These are phyloP conservation scores for Lamellibrachia satsuma DNA, from an alignment of 2,888 invertebrate genomes.

Conservation along the genomic window DNA sequence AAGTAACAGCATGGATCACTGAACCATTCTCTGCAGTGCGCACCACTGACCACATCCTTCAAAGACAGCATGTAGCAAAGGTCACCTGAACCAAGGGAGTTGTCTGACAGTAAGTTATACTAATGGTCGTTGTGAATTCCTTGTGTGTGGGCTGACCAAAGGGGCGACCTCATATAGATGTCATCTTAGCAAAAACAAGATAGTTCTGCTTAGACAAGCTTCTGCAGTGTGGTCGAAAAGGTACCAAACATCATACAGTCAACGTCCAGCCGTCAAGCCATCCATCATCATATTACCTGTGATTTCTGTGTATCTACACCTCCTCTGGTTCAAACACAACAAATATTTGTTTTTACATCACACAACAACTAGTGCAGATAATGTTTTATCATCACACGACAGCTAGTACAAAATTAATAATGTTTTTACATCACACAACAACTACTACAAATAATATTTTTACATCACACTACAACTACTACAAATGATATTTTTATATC, in stretches of 20 bases:
- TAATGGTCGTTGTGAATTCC: background rate
- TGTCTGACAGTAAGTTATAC: background rate
- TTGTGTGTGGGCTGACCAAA: background rate
- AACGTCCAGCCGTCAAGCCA: background rate
- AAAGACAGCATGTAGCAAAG: background rate
- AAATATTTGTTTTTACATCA: no score
- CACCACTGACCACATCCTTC: background rate
- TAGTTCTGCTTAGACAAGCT: background rate
- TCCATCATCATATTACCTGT: background rate
- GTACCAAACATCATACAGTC: background rate
- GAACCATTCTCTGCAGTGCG: background rate
- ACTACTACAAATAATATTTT: no score
- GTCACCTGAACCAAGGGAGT: background rate
- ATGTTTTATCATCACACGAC: no score
- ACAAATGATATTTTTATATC: no score
- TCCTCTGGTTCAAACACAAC: no score
- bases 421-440: no score
- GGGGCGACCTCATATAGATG: background rate
- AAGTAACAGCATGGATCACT: background rate
- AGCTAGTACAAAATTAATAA: no score
- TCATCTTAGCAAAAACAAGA: background rate
- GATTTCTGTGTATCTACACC: no score
- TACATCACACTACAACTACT: no score
- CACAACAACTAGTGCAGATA: no score
- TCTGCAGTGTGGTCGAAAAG: background rate